Evolutionary conservation across 2,888 invertebrate species (phyloP).

Genomic region (Sussaba pulchella): DNA sequence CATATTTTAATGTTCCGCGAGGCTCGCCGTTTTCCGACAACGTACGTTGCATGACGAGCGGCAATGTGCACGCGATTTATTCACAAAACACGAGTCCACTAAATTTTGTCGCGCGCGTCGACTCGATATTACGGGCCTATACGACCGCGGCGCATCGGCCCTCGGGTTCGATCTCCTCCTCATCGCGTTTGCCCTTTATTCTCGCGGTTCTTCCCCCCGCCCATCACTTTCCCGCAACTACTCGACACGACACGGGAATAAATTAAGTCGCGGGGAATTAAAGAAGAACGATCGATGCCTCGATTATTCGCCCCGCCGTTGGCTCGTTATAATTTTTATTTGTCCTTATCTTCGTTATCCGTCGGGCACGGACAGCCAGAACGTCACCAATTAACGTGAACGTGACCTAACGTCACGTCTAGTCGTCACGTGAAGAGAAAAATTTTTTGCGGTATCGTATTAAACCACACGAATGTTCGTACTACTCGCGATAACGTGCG

Average conservation of each 20-base stretch:
- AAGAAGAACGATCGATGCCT: slow-evolving; percentile 43
- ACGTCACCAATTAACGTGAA: slow-evolving; percentile 32
- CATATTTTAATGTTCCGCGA: slow-evolving; percentile 50
- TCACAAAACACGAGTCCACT: slow-evolving; percentile 59
- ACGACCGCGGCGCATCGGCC: slow-evolving; percentile 43
- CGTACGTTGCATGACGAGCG: slow-evolving; percentile 68
- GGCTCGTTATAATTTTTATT: slow-evolving; percentile 29
- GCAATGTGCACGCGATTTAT: slow-evolving; percentile 71
- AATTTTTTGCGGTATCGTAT: background rate
- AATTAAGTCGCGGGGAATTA: slow-evolving; percentile 54
- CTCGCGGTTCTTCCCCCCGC: background rate
- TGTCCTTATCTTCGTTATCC: slow-evolving; percentile 19
- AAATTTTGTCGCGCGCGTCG: slow-evolving; percentile 54
- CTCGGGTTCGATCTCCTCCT: slow-evolving; percentile 50
- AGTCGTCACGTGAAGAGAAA: slow-evolving; percentile 9
- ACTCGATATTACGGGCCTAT: slow-evolving; percentile 32
- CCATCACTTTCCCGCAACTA: slow-evolving; percentile 37
- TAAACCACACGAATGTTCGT: slow-evolving; percentile 8
- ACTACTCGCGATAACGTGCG: slow-evolving; percentile 59
- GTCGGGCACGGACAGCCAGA: background rate
- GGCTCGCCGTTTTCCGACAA: slow-evolving; percentile 50
- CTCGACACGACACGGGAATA: slow-evolving; percentile 57
- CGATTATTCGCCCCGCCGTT: slow-evolving; percentile 1
- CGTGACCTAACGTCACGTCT: slow-evolving; percentile 25
- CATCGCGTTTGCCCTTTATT: slow-evolving; percentile 41